Evolutionary conservation across 2,888 invertebrate genomes (phyloP).

Genomic region (Ormyrus rosae): DNA sequence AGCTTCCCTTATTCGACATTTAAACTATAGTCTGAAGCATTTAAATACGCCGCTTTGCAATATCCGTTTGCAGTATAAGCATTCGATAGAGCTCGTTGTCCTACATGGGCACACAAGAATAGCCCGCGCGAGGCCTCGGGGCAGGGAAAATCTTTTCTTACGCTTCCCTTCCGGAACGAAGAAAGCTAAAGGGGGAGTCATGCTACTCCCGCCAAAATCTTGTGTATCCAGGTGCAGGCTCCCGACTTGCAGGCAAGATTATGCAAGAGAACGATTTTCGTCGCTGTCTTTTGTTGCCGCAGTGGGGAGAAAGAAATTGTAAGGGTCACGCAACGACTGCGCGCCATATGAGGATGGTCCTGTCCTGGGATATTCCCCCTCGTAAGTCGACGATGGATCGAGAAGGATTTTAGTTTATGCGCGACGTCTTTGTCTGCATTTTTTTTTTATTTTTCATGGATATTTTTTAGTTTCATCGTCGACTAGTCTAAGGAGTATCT

Average conservation of each 20-base stretch:
- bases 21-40: too few species aligned
- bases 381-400: not conserved
- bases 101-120: not conserved
- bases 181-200: conserved; percentile 7
- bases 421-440: not conserved
- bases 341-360: not conserved
- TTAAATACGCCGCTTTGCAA: too few species aligned
- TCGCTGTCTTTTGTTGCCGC: conserved; percentile 4
- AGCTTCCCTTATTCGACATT: too few species aligned
- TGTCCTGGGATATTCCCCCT: not conserved
- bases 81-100: not conserved
- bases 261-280: conserved; percentile 24
- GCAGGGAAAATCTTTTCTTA: conserved; percentile 45
- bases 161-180: conserved; percentile 21
- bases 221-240: conserved; percentile 20
- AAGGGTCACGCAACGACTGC: conserved; percentile 5
- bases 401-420: not conserved
- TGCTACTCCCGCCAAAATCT: conserved; percentile 11
- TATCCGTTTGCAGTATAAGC: too few species aligned
- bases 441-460: too few species aligned
- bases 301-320: not conserved
- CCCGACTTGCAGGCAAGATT: not conserved
- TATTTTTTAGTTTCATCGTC: not conserved
- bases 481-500: not conserved
- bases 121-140: not conserved